These are phyloP conservation scores for Lasiurus cinereus DNA, from an alignment of 2,113 vertebrate species.

Conservation along the genomic window DNA sequence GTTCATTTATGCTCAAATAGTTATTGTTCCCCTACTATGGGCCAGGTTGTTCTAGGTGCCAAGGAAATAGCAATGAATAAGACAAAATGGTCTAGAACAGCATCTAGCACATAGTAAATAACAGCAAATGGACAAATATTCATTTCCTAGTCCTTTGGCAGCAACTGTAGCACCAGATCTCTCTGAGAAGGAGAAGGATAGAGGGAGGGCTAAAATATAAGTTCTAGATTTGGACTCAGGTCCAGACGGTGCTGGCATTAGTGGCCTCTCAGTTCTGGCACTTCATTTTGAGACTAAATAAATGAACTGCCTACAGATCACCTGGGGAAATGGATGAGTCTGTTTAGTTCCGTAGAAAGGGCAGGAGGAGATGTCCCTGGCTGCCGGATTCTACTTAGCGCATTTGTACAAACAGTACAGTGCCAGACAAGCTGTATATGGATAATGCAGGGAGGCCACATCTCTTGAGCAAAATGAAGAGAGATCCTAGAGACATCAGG, in stretches of 20 bases:
- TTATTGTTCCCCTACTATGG: neutral
- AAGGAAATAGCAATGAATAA: slow-evolving; percentile 34
- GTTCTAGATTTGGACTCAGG: slow-evolving; percentile 80
- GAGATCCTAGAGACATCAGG: neutral
- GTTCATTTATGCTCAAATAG: neutral
- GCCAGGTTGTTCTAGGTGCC: neutral
- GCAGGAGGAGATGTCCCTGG: neutral
- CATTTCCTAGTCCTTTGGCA: neutral
- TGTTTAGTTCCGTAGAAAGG: neutral
- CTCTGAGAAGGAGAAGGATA: neutral
- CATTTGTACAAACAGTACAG: neutral
- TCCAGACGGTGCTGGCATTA: slow-evolving; percentile 72
- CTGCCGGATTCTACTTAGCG: neutral
- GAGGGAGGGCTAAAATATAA: neutral
- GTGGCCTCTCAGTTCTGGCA: slow-evolving; percentile 79
- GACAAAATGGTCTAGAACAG: neutral
- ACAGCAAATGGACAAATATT: neutral
- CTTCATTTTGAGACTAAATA: slow-evolving; percentile 81
- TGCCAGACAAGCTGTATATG: neutral
- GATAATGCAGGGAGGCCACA: neutral
- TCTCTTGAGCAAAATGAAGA: neutral
- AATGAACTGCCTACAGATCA: slow-evolving; percentile 74
- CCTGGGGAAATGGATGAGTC: slow-evolving; percentile 60
- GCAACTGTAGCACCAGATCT: neutral
- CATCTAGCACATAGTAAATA: neutral